These are phyloP conservation scores for Coptodon bakossiorum DNA, from an alignment of 2,113 vertebrate genomes.

Conservation along the genomic window DNA sequence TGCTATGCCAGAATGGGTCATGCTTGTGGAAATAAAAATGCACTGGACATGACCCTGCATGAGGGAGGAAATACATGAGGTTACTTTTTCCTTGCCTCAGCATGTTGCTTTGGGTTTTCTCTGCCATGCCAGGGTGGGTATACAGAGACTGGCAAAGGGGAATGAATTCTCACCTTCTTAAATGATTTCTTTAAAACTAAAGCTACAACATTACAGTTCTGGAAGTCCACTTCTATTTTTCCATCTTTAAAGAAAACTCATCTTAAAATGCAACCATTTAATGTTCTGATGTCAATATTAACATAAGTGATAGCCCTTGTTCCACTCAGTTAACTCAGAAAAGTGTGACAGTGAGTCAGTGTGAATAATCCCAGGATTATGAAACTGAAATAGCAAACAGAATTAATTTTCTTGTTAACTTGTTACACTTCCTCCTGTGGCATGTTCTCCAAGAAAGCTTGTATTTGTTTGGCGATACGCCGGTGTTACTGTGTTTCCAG, in stretches of 20 bases:
- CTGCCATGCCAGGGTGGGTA: background rate
- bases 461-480: background rate
- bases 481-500: background rate
- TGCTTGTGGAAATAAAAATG: conserved; percentile 16
- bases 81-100: conserved; percentile 6
- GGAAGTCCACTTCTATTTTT: background rate
- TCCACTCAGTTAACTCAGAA: background rate
- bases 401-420: background rate
- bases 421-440: background rate
- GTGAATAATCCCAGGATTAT: background rate
- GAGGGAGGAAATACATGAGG: background rate
- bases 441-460: background rate
- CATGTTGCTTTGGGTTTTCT: conserved; percentile 1
- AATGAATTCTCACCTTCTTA: background rate
- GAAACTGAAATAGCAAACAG: background rate
- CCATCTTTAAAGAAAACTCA: background rate
- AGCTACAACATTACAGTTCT: background rate
- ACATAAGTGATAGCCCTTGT: background rate
- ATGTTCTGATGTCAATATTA: background rate
- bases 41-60: conserved; percentile 20
- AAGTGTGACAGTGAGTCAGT: background rate
- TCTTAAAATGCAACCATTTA: background rate
- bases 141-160: background rate
- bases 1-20: background rate
- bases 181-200: background rate